Evolutionary conservation across 2,888 invertebrate species (phyloP), one percentile per base, ranked within the genome.

Genomic region (Tenthredo distinguenda): DNA sequence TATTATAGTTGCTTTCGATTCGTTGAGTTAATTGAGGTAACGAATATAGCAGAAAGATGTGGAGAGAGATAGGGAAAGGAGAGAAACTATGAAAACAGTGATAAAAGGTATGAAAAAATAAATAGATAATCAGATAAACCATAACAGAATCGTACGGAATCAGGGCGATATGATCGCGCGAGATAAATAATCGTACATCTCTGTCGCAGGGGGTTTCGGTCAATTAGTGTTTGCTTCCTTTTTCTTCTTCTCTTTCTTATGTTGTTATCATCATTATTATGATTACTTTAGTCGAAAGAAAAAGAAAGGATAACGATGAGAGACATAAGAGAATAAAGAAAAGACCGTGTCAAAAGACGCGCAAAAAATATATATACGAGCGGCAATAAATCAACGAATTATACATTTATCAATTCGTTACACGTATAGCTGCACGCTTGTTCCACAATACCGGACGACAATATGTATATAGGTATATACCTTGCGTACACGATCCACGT

Each of bases 371-470:
- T 21, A 9, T 74, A 74, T 2, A 50, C 26, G 76, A 15, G 9
- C 1, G 76, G 21, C 15, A 47, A 79, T 58, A 79, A 55, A 58
- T 79, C 34, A 58, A 55, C 55, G 79, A 43, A 76, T 76, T 21
- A 76, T 43, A 76, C 79, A 79, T 79, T 79, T 79, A 79, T 58
- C 58, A 79, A 79, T 79, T 79, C 79, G 79, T 79, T 43, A 76
- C 47, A 43, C 34, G 31, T 79, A n/a, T 79, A 40, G 31, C 26
- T 10, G 62, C 26, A 47, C 47, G 47, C 43, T 47, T 26, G 62
- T 62, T 62, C 26, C 26, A 26, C 21, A 62, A 62, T 62, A 62
- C 10, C 21, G 26, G 10, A 74, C n/a, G 21, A 21, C 21, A 40
- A 40, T 18, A 12, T n/a, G 37, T 74, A 31, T 68, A n/a, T 34